Evolutionary conservation across 2,113 vertebrate genomes (phyloP), one percentile per base, ranked within the genome.

Genomic region (Calonectris borealis): DNA sequence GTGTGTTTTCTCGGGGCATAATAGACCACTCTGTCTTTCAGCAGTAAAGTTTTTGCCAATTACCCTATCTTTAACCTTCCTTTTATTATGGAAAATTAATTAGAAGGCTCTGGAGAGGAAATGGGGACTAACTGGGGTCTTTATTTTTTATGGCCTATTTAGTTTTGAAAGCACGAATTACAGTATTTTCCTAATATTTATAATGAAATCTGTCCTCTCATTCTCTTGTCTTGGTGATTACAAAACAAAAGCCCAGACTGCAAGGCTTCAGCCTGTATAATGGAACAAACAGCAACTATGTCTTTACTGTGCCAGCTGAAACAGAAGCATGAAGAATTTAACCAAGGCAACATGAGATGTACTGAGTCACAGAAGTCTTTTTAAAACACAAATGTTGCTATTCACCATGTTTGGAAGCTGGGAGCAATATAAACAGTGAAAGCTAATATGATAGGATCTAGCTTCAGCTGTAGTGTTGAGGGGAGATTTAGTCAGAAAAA

Each of bases 81-180:
- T 80, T 96, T 95, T 92, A 81, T 96, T 88, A 95, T 44, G 76
- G 71, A 96, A 96, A 88, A 95, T 90, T 97, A 96, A 96, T 97
- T 97, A 94, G 90, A 96, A 72, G 40, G 24, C 86, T 96, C 90
- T 96, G 85, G 75, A 91, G 52, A 94, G 92, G 85, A 92, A 94
- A 86, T 93, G 87, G 92, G 84, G 42, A 69, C 79, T 95, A 91
- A 83, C 85, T 62, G 75, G 90, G 88, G 88, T 97, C 92, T 96
- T 94, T 80, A 96, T 90, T 86, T 96, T 94, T 96, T 95, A 93
- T 94, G 93, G 90, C 64, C 96, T 94, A 96, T 90, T 97, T 95
- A 96, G 92, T 85, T 94, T 92, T 94, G 71, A 86, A 96, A 91
- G 70, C 11, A 8, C 5, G 21, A 94, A 91, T 96, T 88, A 65